Base-by-base conservation (phyloP, 2,797 vertebrate genomes). In the Vireo griseus region DNA sequence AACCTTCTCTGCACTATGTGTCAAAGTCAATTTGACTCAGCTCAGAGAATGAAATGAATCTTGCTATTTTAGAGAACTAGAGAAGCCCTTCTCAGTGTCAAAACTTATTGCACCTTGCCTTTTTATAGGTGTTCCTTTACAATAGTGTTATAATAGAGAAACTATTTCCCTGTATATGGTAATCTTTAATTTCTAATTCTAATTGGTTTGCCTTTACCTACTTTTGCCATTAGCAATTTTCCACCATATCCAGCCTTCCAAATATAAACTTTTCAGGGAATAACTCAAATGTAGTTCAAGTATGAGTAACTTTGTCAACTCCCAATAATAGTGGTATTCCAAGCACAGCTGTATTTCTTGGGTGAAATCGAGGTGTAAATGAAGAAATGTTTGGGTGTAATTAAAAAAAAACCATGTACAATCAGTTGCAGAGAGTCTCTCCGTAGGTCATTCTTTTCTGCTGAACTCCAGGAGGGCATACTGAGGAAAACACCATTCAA, bases 11-110 rank as follows among this genome's bases (percentile, higher is more conserved):
- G 59, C 89, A 89, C 71, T 78, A 42, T 50, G 28, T 62, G 51
- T 90, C 74, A 33, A 88, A 92, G 44, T 62, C 7, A 5, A 72
- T 85, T 87, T 87, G 51, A 59, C 37, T 82, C 67, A 91, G 31
- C 4, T 35, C 2, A 2, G 26, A 21, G 39, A 86, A 78, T 28
- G 10, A 79, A 87, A 91, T 61, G 31, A 73, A 68, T 87, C 26
- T 44, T 58, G n/a, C 31, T 44, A 31, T 65, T 50, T 81, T 76
- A 75, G 59, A 88, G 42, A 85, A 25, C 21, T 61, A 47, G 16
- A 58, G 25, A 67, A 72, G 10, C 11, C 44, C 10, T 81, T 81
- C 45, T 52, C 37, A 44, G 19, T 67, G 54, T 85, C 71, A 76
- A 81, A 89, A 72, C 18, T n/a, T 66, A 31, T 7, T 62, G 31